Evolutionary conservation across 2,888 invertebrate genomes (phyloP).

Genomic region (Aphodius granarius): DNA sequence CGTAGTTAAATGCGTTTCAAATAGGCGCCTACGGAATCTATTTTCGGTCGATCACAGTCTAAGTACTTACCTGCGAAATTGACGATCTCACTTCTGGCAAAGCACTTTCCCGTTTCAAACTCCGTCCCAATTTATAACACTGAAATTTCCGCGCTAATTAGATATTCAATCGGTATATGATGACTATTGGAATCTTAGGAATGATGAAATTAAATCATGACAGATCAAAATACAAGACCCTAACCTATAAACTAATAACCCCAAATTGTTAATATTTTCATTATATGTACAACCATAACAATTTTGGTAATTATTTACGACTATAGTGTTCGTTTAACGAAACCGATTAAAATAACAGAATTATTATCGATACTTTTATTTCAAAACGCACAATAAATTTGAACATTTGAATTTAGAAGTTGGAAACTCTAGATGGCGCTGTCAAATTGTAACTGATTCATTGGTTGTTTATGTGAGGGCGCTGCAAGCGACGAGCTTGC

Average conservation of each 20-base stretch:
- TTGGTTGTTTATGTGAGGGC: background rate
- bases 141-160: background rate
- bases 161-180: background rate
- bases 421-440: background rate
- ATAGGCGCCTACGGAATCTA: slow-evolving; percentile 35
- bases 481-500: background rate
- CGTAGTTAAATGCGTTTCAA: slow-evolving; percentile 21
- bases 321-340: no score
- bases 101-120: background rate
- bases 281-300: no score
- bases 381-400: no score
- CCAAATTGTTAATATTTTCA: no score
- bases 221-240: background rate
- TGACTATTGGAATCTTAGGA: background rate
- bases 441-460: background rate
- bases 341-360: no score
- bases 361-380: no score
- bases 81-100: background rate
- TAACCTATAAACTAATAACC: no score
- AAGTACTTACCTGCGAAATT: slow-evolving; percentile 28
- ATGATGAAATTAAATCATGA: background rate
- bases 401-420: background rate
- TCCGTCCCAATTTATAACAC: background rate
- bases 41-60: slow-evolving; percentile 35
- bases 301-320: no score